These are phyloP conservation scores for Tridacna crocea DNA, from an alignment of 2,888 invertebrate species.

Conservation along the genomic window DNA sequence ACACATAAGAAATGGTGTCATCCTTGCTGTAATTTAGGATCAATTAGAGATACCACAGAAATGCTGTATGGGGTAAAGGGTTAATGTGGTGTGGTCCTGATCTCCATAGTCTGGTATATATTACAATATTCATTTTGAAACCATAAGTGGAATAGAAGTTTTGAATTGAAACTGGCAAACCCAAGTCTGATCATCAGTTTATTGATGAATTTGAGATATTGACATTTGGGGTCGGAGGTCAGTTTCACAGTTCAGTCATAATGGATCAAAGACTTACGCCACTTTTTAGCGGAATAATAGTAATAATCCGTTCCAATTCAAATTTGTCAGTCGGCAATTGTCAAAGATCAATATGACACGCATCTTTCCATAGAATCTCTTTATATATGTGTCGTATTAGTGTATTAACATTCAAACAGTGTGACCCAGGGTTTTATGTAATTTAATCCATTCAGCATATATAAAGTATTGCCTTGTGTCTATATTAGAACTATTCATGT, in stretches of 20 bases:
- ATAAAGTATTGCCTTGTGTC: slow-evolving; percentile 3
- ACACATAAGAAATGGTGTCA: no score
- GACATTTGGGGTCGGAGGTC: neutral
- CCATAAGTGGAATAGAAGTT: no score
- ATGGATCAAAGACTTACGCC: slow-evolving; percentile 8
- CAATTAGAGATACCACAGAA: no score
- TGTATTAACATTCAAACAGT: neutral
- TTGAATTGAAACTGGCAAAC: no score
- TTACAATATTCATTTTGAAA: no score
- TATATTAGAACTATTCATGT: slow-evolving; percentile 1
- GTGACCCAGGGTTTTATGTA: slow-evolving; percentile 1
- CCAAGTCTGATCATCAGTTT: no score
- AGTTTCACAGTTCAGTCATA: neutral
- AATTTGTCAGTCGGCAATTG: neutral
- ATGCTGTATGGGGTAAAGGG: no score
- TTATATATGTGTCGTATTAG: neutral
- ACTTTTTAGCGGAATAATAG: slow-evolving; percentile 9
- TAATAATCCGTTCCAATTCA: neutral
- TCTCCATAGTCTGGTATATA: no score
- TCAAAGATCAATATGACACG: neutral
- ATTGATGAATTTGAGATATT: neutral
- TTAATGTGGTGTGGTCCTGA: no score
- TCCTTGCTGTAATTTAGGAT: no score
- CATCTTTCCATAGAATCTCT: neutral
- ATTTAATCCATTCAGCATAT: slow-evolving; percentile 4